Conservation (phyloP, 2,113 vertebrate genomes). For the Brachypodius melanocephalos region DNA sequence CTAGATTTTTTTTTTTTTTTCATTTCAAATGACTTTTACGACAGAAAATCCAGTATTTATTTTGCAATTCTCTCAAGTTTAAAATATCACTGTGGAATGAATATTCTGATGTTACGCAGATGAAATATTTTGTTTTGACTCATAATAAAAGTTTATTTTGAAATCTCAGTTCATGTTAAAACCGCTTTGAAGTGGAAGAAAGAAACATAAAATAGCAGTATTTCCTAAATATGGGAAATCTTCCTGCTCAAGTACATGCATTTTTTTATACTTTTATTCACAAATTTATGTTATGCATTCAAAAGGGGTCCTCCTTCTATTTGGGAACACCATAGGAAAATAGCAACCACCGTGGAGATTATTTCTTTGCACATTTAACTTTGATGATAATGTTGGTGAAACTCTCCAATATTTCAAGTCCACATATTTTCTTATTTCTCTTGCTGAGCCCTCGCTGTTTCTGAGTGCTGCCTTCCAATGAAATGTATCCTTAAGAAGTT, state of each 20-base stretch:
- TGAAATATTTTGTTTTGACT: conserved; percentile 40
- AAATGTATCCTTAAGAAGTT: neutral
- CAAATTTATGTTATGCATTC: neutral
- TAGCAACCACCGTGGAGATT: neutral
- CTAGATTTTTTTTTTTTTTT: neutral
- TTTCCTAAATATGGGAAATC: neutral
- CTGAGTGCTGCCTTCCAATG: neutral
- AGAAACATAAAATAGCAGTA: neutral
- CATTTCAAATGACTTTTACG: neutral
- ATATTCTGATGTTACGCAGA: neutral
- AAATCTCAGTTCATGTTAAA: neutral
- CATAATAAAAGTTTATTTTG: conserved; percentile 30
- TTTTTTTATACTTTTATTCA: neutral
- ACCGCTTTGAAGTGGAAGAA: neutral
- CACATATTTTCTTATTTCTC: neutral
- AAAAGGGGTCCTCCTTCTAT: neutral
- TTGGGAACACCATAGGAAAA: neutral
- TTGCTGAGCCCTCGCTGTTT: neutral
- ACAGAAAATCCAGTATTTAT: conserved; percentile 32
- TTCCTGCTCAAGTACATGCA: neutral
- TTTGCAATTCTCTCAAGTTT: conserved; percentile 27
- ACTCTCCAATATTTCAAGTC: neutral
- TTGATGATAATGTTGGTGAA: neutral
- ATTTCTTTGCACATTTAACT: neutral
- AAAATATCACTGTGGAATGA: conserved; percentile 18